phyloP scores from a whole-genome alignment of 2,113 vertebrate genomes.

The Noturus placidus region DNA sequence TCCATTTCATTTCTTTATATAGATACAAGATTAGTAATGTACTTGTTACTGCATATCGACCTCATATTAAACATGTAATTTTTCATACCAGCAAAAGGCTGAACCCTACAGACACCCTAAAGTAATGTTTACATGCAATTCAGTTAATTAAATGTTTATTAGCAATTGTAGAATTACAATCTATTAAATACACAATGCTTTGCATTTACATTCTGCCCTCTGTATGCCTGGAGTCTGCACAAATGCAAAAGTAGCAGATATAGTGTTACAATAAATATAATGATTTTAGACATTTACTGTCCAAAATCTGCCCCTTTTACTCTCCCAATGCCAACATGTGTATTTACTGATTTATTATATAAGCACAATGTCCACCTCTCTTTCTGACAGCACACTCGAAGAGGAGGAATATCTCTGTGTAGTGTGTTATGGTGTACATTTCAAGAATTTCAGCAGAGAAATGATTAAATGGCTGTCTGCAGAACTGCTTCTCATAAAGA shows the following conservation, averaged over 20 bases:
- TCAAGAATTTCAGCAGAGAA: conserved; percentile 24
- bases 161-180: not conserved
- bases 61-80: conserved; percentile 22
- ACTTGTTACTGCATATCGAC: not conserved
- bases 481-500: conserved; percentile 8
- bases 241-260: conserved; percentile 14
- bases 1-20: not conserved
- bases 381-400: conserved; percentile 42
- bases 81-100: not conserved
- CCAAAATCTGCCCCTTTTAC: conserved; percentile 54
- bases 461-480: conserved; percentile 23
- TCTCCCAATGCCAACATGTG: not conserved
- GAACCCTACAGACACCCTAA: not conserved
- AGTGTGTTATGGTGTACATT: conserved; percentile 29
- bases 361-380: conserved; percentile 25
- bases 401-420: not conserved
- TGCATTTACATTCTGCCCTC: not conserved
- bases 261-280: too few species aligned
- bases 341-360: conserved; percentile 51
- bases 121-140: not conserved
- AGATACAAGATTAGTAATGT: not conserved
- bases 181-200: not conserved
- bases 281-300: too few species aligned
- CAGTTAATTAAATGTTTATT: not conserved
- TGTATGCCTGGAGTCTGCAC: not conserved